These are phyloP conservation scores for Dimorphilus gyrociliatus DNA, from an alignment of 2,888 invertebrate genomes.

Conservation along the genomic window DNA sequence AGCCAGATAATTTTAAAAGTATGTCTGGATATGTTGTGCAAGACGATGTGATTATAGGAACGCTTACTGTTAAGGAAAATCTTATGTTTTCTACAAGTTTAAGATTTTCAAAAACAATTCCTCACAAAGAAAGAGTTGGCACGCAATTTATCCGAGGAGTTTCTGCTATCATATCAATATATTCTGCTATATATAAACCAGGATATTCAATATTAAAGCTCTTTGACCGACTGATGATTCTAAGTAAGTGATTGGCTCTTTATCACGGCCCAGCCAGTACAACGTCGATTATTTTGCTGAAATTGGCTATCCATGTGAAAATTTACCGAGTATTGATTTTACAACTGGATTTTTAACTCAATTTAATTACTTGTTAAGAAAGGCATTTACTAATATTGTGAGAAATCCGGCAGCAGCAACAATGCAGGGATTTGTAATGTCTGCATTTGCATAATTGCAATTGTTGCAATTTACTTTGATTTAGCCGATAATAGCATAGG, in stretches of 20 bases:
- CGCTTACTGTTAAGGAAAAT: slow-evolving; percentile 33
- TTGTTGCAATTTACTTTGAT: too few species aligned
- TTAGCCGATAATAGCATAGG: too few species aligned
- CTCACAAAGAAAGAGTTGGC: slow-evolving; percentile 20
- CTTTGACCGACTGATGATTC: slow-evolving; percentile 27
- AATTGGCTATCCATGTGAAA: too few species aligned
- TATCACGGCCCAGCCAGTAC: slow-evolving; percentile 25
- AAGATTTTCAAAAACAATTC: slow-evolving; percentile 19
- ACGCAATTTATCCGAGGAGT: slow-evolving; percentile 36
- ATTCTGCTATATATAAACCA: slow-evolving; percentile 37
- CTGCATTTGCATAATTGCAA: too few species aligned
- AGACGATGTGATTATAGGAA: slow-evolving; percentile 38
- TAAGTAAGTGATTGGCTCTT: slow-evolving; percentile 23
- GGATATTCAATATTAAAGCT: slow-evolving; percentile 31
- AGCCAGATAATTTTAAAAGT: slow-evolving; percentile 33
- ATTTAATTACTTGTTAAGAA: slow-evolving; percentile 17
- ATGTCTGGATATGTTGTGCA: slow-evolving; percentile 38
- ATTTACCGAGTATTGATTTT: too few species aligned
- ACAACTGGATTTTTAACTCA: slow-evolving; percentile 6
- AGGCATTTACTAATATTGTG: slow-evolving; percentile 22
- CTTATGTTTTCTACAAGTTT: slow-evolving; percentile 33
- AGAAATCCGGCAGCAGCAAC: too few species aligned
- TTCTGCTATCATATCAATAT: too few species aligned
- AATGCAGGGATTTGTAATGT: too few species aligned
- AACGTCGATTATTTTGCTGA: too few species aligned